Evolutionary conservation across 2,888 invertebrate species (phyloP).

Genomic region (Miltochrista miniata): DNA sequence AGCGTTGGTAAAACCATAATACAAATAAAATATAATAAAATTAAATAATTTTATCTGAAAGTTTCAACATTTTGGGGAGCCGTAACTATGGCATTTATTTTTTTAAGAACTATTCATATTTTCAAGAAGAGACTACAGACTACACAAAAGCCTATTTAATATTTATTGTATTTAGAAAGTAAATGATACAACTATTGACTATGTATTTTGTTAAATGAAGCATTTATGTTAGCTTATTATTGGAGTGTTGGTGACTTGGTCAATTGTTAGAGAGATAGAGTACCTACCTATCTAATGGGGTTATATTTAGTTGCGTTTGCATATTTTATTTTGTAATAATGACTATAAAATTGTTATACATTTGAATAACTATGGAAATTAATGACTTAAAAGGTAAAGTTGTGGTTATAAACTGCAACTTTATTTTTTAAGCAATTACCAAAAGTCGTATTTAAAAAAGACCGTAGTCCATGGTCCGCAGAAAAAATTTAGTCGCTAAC

Average conservation of each 20-base stretch:
- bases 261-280: conserved; percentile 49
- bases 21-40: not conserved
- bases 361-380: conserved; percentile 1
- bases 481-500: too few relatives aligned
- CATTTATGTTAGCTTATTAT: conserved; percentile 22
- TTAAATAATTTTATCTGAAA: conserved; percentile 1
- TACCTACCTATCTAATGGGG: conserved; percentile 23
- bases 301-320: conserved; percentile 25
- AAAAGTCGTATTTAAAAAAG: too few relatives aligned
- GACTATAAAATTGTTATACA: not conserved
- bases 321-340: conserved; percentile 15
- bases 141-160: conserved; percentile 30
- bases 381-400: conserved; percentile 5
- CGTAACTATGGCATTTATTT: conserved; percentile 39
- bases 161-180: conserved; percentile 23
- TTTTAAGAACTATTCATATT: conserved; percentile 33
- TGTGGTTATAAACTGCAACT: conserved; percentile 5
- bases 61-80: conserved; percentile 20
- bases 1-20: not conserved
- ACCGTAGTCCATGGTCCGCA: too few relatives aligned
- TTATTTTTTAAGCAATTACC: too few relatives aligned
- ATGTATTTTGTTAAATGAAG: conserved; percentile 12
- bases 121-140: conserved; percentile 28
- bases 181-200: conserved; percentile 20
- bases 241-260: conserved; percentile 35